Evolutionary conservation across 2,888 invertebrate species (phyloP).

Genomic region (Melieria crassipennis): DNA sequence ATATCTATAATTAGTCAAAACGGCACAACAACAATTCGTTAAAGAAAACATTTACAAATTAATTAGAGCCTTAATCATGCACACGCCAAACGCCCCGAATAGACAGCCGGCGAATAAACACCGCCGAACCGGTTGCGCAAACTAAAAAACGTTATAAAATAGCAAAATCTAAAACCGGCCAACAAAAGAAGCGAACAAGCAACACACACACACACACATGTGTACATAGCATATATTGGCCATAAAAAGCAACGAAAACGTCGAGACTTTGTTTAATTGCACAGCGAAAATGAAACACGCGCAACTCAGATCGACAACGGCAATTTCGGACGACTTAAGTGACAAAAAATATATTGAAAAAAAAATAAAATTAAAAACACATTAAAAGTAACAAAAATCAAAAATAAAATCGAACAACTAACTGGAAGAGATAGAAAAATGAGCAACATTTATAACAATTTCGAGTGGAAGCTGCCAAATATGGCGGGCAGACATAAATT

Average conservation of each 20-base stretch:
- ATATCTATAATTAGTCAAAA: no score
- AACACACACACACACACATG: background rate
- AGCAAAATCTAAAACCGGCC: background rate
- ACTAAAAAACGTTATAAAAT: no score
- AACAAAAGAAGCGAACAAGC: conserved; percentile 4
- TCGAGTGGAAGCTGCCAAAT: background rate
- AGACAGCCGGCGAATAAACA: no score
- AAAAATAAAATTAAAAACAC: background rate
- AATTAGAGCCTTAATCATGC: conserved; percentile 10
- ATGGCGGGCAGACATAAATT: conserved; percentile 6
- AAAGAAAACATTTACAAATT: conserved; percentile 8
- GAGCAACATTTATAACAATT: conserved; percentile 2
- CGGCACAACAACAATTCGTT: no score
- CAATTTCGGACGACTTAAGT: background rate
- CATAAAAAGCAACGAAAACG: background rate
- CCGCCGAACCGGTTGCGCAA: no score
- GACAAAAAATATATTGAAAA: conserved; percentile 5
- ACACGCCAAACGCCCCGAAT: background rate
- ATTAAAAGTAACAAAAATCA: no score
- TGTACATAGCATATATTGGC: conserved; percentile 4
- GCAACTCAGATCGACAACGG: background rate
- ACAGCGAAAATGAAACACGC: conserved; percentile 13
- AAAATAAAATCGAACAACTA: no score
- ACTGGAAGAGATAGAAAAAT: background rate
- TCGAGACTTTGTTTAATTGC: conserved; percentile 7